Base-by-base conservation (phyloP, 1,140 invertebrate species). In the Leptoteleia sp. region DNA sequence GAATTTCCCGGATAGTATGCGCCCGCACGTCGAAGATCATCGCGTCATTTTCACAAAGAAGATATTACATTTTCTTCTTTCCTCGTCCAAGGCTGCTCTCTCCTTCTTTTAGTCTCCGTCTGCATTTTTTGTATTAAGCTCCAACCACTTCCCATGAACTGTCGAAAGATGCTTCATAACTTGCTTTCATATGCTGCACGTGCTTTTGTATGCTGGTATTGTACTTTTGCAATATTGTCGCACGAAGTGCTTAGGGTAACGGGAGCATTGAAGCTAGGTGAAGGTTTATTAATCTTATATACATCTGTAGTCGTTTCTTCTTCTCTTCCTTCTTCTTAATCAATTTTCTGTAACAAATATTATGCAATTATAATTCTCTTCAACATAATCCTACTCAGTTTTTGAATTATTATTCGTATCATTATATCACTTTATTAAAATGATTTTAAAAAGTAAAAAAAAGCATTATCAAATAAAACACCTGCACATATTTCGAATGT, bases 1-100 rank as follows among this genome's bases (percentile, higher is more conserved):
- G 61, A 78, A 72, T 78, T 72, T 72, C 76, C 67, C 67, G 48
- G 65, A 77, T 61, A 57, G 19, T 48, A 47, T 31, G 55, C 38
- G 38, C 75, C 75, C 75, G 75, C 75, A 77, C 75, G 59, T 59
- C 65, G 37, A 65, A 77, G 50, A 77, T 77, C 67, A 71, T 67
- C 75, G 59, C 38, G 45, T 54, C 65, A 57, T 71, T 65, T 77
- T 77, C 50, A 77, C 67, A 77, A 71, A 77, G 75, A 65, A 64
- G 57, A 68, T 62, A 62, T 68, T 64, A 68, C 47, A 15, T 48
- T 55, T 75, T 65, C 42, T 43, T 62, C 29, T 43, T 47, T 43
- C 13, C n/a, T 15, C n/a, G n/a, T n/a, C n/a, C n/a, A n/a, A n/a
- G n/a, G n/a, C n/a, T n/a, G n/a, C 42, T 42, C 47, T 16, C 11